phyloP scores from a whole-genome alignment of 2,797 vertebrate genomes.

The Todus mexicanus region DNA sequence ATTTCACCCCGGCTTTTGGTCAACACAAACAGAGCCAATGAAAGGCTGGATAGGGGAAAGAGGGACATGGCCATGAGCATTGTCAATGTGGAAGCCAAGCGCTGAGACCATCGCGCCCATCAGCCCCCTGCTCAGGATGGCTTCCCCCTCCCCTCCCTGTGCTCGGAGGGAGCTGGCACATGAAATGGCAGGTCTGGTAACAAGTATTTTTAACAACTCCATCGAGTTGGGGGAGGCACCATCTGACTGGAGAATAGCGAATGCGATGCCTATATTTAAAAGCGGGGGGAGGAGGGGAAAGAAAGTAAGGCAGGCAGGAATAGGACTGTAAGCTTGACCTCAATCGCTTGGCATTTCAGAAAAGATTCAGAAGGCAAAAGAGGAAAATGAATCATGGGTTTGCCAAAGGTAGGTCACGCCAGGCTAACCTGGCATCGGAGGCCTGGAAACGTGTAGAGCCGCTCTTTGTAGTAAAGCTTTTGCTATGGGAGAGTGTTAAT shows the following conservation, averaged over 20 bases:
- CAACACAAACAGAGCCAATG: background rate
- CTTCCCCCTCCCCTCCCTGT: background rate
- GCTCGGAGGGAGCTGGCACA: constrained; percentile 25
- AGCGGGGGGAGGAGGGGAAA: constrained; percentile 28
- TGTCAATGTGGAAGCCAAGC: background rate
- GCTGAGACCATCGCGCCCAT: background rate
- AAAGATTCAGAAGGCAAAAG: constrained; percentile 37
- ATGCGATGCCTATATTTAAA: constrained; percentile 58
- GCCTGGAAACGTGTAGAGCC: background rate
- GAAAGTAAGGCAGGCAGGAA: constrained; percentile 59
- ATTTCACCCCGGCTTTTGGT: rapidly evolving
- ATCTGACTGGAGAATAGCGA: constrained; percentile 60
- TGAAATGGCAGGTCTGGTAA: constrained; percentile 61
- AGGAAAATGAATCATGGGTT: constrained; percentile 48
- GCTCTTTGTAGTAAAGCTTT: constrained; percentile 20
- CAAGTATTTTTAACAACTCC: constrained; percentile 65
- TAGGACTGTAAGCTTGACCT: constrained; percentile 59
- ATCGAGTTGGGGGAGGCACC: constrained; percentile 63
- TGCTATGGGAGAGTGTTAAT: background rate
- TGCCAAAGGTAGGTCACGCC: constrained; percentile 62
- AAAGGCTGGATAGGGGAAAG: rapidly evolving
- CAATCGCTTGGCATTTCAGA: background rate
- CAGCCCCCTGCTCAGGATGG: background rate
- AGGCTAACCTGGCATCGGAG: constrained; percentile 21
- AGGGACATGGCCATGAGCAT: rapidly evolving